Evolutionary conservation across 2,888 invertebrate genomes (phyloP).

Genomic region (Steinernema hermaphroditum): DNA sequence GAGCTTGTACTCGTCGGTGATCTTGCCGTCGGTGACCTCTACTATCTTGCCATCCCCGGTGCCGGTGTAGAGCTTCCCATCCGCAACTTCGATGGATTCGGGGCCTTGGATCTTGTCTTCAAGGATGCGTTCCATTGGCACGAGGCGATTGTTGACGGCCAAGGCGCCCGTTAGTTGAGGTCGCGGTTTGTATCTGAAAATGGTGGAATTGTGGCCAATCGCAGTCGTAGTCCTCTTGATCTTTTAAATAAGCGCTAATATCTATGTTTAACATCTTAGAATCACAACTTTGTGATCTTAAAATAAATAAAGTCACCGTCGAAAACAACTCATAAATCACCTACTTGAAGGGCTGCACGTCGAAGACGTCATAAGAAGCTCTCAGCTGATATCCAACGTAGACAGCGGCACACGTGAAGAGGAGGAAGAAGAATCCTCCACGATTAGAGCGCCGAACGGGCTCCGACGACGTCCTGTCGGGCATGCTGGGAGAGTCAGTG

Average conservation of each 20-base stretch:
- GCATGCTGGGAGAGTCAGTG: no score
- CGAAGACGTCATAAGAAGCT: constrained; percentile 20
- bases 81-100: constrained; percentile 50
- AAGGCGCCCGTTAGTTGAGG: constrained; percentile 47
- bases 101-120: constrained; percentile 50
- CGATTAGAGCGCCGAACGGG: constrained; percentile 14
- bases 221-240: no score
- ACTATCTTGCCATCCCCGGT: constrained; percentile 49
- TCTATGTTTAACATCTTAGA: no score
- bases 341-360: not conserved
- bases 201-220: not conserved
- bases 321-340: not conserved
- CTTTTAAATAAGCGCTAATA: no score
- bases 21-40: constrained; percentile 45
- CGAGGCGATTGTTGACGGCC: constrained; percentile 42
- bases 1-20: constrained; percentile 44
- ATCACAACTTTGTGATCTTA: no score
- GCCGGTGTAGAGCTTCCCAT: constrained; percentile 48
- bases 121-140: constrained; percentile 44
- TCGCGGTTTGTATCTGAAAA: constrained; percentile 43
- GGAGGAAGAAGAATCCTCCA: constrained; percentile 6
- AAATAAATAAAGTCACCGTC: no score
- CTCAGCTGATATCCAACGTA: not conserved
- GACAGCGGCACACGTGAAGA: constrained; percentile 9
- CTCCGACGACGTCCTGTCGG: not conserved